Conservation (phyloP, 2,888 invertebrate genomes). For the Saturnia pavonia region DNA sequence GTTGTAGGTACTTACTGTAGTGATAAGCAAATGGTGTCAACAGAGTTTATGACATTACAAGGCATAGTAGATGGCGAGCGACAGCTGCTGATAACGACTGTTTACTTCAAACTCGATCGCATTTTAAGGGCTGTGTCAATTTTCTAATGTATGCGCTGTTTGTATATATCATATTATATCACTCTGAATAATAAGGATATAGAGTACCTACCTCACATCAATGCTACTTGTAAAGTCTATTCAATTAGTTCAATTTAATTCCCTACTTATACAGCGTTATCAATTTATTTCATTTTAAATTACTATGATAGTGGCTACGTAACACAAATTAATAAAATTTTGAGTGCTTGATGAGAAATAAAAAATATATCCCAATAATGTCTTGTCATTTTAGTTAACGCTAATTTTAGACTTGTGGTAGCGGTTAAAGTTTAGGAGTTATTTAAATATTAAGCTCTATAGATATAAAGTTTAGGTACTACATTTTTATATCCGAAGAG, state of each 20-base stretch:
- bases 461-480: not conserved
- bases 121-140: not conserved
- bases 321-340: too few species aligned
- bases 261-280: not conserved
- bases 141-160: not conserved
- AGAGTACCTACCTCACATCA: not conserved
- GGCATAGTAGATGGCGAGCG: constrained; percentile 3
- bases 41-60: constrained; percentile 17
- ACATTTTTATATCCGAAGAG: not conserved
- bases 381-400: too few species aligned
- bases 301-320: too few species aligned
- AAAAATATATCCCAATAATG: too few species aligned
- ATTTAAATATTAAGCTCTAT: too few species aligned
- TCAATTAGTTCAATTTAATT: not conserved
- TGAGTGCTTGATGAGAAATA: too few species aligned
- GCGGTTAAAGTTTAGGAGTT: too few species aligned
- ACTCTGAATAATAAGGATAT: not conserved
- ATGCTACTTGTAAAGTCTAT: not conserved
- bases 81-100: constrained; percentile 16
- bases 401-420: too few species aligned
- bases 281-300: too few species aligned
- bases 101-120: not conserved
- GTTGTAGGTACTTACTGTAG: too few species aligned
- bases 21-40: constrained; percentile 21
- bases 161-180: not conserved